phyloP scores from a whole-genome alignment of 2,797 vertebrate species.

The Helarctos malayanus region DNA sequence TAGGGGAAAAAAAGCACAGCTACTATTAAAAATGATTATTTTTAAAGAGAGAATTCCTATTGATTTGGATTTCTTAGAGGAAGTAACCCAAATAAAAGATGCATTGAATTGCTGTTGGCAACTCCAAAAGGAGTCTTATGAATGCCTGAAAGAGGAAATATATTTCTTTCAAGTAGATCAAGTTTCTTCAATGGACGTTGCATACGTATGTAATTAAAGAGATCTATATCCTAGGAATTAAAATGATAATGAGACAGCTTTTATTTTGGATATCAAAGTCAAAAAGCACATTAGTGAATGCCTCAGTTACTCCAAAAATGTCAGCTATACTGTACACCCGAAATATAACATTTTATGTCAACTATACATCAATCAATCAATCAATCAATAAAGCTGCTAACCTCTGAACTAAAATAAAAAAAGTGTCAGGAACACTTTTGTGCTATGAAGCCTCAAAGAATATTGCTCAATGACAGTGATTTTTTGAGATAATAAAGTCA shows the following conservation, averaged over 20 bases:
- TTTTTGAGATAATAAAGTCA: not conserved
- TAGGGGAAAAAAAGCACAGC: not conserved
- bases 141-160: constrained; percentile 18
- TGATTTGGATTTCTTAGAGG: not conserved
- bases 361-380: not conserved
- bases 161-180: constrained; percentile 30
- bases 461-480: not conserved
- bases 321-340: not conserved
- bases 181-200: not conserved
- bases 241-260: not conserved
- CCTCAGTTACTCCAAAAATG: not conserved
- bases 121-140: not conserved
- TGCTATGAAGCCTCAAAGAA: not conserved
- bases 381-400: not conserved
- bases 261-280: not conserved
- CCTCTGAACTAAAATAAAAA: not conserved
- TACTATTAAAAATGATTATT: constrained; percentile 6
- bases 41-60: not conserved
- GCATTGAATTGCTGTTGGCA: not conserved
- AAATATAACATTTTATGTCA: not conserved
- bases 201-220: not conserved
- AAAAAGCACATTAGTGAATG: not conserved
- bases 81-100: not conserved
- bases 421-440: not conserved
- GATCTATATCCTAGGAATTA: not conserved